These are phyloP conservation scores for Elegia similella DNA, from an alignment of 2,888 invertebrate genomes.

Conservation along the genomic window DNA sequence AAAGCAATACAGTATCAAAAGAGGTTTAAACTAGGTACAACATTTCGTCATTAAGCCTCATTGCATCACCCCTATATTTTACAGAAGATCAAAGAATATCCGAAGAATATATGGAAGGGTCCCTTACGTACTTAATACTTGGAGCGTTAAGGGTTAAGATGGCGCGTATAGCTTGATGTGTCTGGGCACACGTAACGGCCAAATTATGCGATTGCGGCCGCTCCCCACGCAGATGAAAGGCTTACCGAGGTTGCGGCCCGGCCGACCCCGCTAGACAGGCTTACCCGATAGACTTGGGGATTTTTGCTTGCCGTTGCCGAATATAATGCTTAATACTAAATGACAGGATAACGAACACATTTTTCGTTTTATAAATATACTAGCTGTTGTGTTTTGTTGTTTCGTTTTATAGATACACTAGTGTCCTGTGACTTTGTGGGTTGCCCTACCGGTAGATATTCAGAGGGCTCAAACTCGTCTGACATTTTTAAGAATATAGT, in stretches of 20 bases:
- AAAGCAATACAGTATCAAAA: no score
- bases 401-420: no score
- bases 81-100: slow-evolving; percentile 7
- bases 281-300: slow-evolving; percentile 38
- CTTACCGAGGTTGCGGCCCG: slow-evolving; percentile 41
- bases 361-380: background rate
- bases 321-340: slow-evolving; percentile 20
- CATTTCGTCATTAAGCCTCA: background rate
- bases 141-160: slow-evolving; percentile 24
- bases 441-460: no score
- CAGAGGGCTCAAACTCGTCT: no score
- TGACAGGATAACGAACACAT: background rate
- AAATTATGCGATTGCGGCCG: slow-evolving; percentile 48
- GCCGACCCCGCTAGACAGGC: slow-evolving; percentile 40
- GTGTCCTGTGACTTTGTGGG: no score
- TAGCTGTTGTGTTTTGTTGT: no score
- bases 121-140: slow-evolving; percentile 26
- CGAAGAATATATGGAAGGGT: slow-evolving; percentile 14
- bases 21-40: no score
- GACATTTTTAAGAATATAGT: no score
- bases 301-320: slow-evolving; percentile 36
- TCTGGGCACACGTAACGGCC: slow-evolving; percentile 37
- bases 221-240: slow-evolving; percentile 48
- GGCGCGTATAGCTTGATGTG: slow-evolving; percentile 25
- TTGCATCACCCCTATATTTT: background rate